Evolutionary conservation across 1,140 invertebrate species (phyloP), one percentile per base, ranked within the genome.

Genomic region (Dinoponera quadriceps): DNA sequence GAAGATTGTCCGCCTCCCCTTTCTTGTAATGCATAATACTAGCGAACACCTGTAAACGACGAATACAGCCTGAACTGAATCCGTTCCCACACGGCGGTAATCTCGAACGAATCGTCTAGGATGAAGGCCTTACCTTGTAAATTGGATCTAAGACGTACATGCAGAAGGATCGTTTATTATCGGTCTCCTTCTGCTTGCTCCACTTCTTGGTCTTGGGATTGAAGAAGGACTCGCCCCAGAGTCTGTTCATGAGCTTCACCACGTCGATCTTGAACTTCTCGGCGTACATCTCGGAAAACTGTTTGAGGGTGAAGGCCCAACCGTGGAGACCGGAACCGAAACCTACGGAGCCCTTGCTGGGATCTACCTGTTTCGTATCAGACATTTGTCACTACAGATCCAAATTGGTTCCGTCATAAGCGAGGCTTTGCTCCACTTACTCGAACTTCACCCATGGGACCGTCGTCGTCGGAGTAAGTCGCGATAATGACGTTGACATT

Each of bases 401-500:
- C 0, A 25, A 20, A 3, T 9, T n/a, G 9, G 25, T 49, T n/a
- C n/a, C n/a, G n/a, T 13, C n/a, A 51, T 7, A 4, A 54, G 25
- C n/a, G 29, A 33, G 20, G 48, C 88, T 38, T 33, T 16, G 38
- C 51, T 27, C 16, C 11, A 95, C 95, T 94, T 95, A 96, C 98
- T 90, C 98, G 96, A 82, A 99, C 98, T 95, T 99, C 97, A 94
- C 99, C 99, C 99, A 99, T 99, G 55, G 99, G 99, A 85, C 99
- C 99, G 91, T 97, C 96, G 90, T 99, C 99, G 88, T 99, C 98
- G 88, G 97, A 97, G 94, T 99, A 99, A n/a, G 99, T 99, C 85
- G 99, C 98, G 94, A 99, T 99, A 93, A 99, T 99, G 83, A 99
- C 99, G 95, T 99, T 99, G 48, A 99, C 98, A 93, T 99, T 99